Evolutionary conservation across 2,888 invertebrate genomes (phyloP), one percentile per base, ranked within the genome.

Genomic region (Melanostoma scalare): DNA sequence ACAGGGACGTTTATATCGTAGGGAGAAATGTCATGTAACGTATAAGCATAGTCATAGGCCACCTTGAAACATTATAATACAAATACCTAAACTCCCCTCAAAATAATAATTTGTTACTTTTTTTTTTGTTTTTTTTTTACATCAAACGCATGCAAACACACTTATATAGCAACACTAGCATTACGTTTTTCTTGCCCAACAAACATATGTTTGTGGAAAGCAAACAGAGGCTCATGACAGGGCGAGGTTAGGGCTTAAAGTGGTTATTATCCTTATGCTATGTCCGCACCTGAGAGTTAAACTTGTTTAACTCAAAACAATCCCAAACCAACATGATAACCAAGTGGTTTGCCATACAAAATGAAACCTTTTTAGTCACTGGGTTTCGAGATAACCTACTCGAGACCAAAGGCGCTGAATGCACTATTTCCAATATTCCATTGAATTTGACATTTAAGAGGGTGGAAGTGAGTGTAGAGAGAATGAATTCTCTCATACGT

Each of bases 211-310:
- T 61, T 48, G 63, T 6, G 72, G 6, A 67, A 36, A 58, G 74
- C 44, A 63, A 56, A 71, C 46, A 8, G 20, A 55, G 58, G 50
- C 42, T 33, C 20, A 10, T 20, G 38, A 46, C 9, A 30, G 50
- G n/a, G 68, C 5, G 31, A 38, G 33, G 42, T 58, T 44, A 53
- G 53, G 61, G 48, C 60, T 55, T 69, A 67, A 84, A 79, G 79
- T 72, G 84, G 79, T 84, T 84, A 84, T 79, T 79, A 79, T 79
- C 79, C 71, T 78, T 84, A n/a, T n/a, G n/a, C n/a, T n/a, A n/a
- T n/a, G n/a, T n/a, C n/a, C n/a, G n/a, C n/a, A n/a, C n/a, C n/a
- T n/a, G n/a, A n/a, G n/a, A n/a, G n/a, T n/a, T n/a, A n/a, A n/a
- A n/a, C n/a, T n/a, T n/a, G n/a, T n/a, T n/a, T n/a, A n/a, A n/a